Evolutionary conservation across 2,888 invertebrate species (phyloP), one percentile per base, ranked within the genome.

Genomic region (Liposcelis brunnea): DNA sequence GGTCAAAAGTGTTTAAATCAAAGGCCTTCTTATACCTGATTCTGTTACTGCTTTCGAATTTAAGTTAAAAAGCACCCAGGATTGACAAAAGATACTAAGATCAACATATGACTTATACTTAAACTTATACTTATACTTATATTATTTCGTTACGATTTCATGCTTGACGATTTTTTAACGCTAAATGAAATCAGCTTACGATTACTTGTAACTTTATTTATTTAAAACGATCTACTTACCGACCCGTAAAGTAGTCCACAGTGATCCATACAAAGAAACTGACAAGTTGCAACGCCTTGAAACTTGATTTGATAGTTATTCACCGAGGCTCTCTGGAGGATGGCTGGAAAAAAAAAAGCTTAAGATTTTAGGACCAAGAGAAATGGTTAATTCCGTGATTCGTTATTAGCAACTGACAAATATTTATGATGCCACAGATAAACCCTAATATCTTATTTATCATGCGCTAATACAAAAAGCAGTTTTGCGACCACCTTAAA

Each of bases 251-350:
- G 77, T 64, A 78, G 71, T 64, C 86, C 86, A 68, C 85, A 86
- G 57, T 76, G 72, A 67, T 85, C 83, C 84, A 87, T 85, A 67
- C 86, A 87, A 65, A 87, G 77, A 72, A 77, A 86, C 64, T 83
- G 74, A 65, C 85, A 85, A 56, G 85, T 84, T 59, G 82, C 80
- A 54, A 83, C 79, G 67, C 85, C 82, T 72, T 84, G 84, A 65
- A 87, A 81, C 71, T 80, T 82, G 68, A 87, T 74, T 69, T 80
- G 80, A 63, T 84, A 84, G 61, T 77, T 74, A 65, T 74, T 74
- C 55, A 77, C 72, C 51, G 79, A 74, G 50, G 70, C 73, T 60
- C 79, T 69, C 63, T 77, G 77, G 58, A 80, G 68, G 60, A 80
- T 75, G 50, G 77, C 80, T 80, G 69, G 49, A 75, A 75, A 56